Conservation (phyloP, 2,888 invertebrate species). For the Yponomeuta malinellus region DNA sequence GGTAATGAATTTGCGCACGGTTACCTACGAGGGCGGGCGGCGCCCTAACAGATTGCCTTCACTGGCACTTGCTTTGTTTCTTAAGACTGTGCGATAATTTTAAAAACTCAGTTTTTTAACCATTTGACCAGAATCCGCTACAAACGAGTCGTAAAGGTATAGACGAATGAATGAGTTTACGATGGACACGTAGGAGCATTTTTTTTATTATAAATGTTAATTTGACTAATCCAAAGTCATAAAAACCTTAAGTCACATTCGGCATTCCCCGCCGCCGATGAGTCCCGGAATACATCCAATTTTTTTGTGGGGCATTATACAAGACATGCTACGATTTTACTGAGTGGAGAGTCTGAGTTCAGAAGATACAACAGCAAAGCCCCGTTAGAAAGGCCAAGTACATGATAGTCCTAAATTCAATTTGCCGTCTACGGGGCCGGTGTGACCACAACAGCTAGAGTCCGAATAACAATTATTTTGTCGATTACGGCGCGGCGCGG, state of each 20-base stretch:
- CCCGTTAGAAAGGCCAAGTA: background rate
- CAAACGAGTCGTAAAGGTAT: too few species aligned
- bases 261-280: too few species aligned
- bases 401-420: conserved; percentile 50
- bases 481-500: conserved; percentile 61
- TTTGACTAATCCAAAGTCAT: too few species aligned
- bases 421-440: conserved; percentile 32
- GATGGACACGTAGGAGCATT: too few species aligned
- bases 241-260: too few species aligned
- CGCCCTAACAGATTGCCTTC: conserved; percentile 66
- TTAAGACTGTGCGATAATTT: conserved; percentile 34
- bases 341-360: background rate
- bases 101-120: conserved; percentile 45
- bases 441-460: conserved; percentile 44
- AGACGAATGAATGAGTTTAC: too few species aligned
- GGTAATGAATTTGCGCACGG: conserved; percentile 65
- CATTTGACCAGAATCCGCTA: too few species aligned
- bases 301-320: too few species aligned
- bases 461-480: conserved; percentile 66
- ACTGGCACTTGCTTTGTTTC: conserved; percentile 20
- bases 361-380: conserved; percentile 4
- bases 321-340: too few species aligned
- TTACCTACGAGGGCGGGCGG: conserved; percentile 43
- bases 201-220: too few species aligned
- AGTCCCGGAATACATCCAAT: background rate